A percentile compares a stretch with the other conserved stretches of the same genome.
Conservation (phyloP, 2,888 invertebrate species). For the Coelinius sp. region DNA sequence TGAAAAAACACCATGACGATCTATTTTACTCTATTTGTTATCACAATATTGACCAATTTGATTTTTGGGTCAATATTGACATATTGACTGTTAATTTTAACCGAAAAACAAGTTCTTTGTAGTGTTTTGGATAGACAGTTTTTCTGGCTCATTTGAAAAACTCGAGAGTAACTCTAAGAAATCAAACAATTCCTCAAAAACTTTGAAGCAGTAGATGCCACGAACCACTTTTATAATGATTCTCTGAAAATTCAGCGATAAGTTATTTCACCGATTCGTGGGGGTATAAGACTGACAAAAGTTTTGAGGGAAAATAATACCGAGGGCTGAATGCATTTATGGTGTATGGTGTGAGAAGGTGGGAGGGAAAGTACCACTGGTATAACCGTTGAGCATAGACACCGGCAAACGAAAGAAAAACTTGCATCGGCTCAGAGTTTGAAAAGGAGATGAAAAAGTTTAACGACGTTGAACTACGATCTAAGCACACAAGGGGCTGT, state of each 20-base stretch:
- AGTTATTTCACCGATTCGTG: neutral
- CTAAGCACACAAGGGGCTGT: conserved; percentile 46
- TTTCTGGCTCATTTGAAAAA: neutral
- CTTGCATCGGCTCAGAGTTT: conserved; percentile 62
- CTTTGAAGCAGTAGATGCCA: neutral
- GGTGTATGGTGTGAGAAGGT: conserved; percentile 46
- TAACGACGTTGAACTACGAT: conserved; percentile 61
- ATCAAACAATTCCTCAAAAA: neutral
- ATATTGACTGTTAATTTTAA: too few relatives aligned
- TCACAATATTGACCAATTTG: too few relatives aligned
- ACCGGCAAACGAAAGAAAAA: conserved; percentile 56
- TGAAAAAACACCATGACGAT: too few relatives aligned
- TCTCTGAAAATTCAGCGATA: neutral
- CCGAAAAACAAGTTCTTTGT: neutral
- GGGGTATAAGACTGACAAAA: neutral
- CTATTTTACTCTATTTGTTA: too few relatives aligned
- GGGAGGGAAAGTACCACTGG: conserved; percentile 33
- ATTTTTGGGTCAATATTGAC: too few relatives aligned
- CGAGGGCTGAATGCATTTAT: conserved; percentile 60
- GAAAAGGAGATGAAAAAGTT: conserved; percentile 66
- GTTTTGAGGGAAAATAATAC: conserved; percentile 1
- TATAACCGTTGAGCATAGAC: conserved; percentile 41
- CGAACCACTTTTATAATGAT: conserved; percentile 2
- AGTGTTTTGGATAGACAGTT: too few relatives aligned
- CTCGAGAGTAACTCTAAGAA: neutral